phyloP scores from a whole-genome alignment of 2,797 vertebrate species.

The Octomys mimax region DNA sequence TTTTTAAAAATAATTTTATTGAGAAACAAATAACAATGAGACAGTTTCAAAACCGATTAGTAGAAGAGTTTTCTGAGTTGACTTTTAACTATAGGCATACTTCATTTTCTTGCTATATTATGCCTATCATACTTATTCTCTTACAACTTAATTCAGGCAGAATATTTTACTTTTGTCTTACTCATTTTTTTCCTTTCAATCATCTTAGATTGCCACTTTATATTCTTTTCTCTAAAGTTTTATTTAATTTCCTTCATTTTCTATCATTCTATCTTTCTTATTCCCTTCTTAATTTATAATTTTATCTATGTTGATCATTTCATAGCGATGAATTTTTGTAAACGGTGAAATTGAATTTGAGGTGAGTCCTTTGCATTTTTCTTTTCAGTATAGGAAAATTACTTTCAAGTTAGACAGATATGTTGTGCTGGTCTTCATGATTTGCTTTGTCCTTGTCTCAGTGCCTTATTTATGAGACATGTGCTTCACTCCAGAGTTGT shows the following conservation, averaged over 20 bases:
- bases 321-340: background rate
- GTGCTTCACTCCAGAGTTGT: constrained; percentile 19
- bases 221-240: constrained; percentile 19
- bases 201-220: background rate
- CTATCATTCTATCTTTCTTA: background rate
- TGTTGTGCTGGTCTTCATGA: constrained; percentile 2
- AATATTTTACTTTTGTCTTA: background rate
- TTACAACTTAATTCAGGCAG: background rate
- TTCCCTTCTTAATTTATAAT: constrained; percentile 24
- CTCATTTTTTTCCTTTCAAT: constrained; percentile 11
- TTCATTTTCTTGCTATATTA: background rate
- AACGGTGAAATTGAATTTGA: constrained; percentile 42
- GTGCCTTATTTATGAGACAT: background rate
- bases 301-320: constrained; percentile 40
- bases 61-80: background rate
- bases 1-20: too few relatives aligned
- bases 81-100: background rate
- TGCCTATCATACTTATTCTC: background rate
- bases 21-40: too few relatives aligned
- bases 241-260: constrained; percentile 38
- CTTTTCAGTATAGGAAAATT: constrained; percentile 33
- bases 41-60: too few relatives aligned
- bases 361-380: constrained; percentile 34
- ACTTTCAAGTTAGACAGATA: background rate
- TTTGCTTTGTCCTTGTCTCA: constrained; percentile 22